Base-by-base conservation (phyloP, 2,113 vertebrate genomes). In the Pomatorhinus ruficollis region DNA sequence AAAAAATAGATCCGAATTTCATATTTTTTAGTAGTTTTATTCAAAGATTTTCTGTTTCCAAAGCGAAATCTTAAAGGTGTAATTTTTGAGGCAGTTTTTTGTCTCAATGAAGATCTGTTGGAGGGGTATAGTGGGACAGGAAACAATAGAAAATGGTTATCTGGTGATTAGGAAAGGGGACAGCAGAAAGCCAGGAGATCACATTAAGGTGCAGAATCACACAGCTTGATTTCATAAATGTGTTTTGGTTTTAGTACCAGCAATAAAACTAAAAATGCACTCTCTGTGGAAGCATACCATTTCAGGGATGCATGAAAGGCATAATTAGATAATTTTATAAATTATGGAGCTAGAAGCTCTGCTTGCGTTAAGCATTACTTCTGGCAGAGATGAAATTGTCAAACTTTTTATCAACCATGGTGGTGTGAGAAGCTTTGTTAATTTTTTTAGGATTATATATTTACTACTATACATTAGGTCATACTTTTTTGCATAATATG, bases 231-330 rank as follows among this genome's bases (percentile, higher is more conserved):
- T 93, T 77, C 45, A 66, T 90, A 88, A 80, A 91, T 49, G 65
- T 79, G 19, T 82, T 87, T 87, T 52, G 57, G n/a, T 92, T 96
- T 96, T 91, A 89, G n/a, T 89, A 45, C 54, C 61, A 87, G 74
- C 66, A 94, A 3, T 92, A 89, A 85, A 96, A 85, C 47, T 76
- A 39, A 87, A 96, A 92, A 72, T 84, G 68, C 47, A 72, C 64
- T 90, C 53, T 76, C 56, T 94, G 20, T 77, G 35, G 59, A 86
- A 75, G 66, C 66, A 63, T 83, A 69, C 33, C 23, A 49, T 97
- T 95, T 91, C 87, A 94, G 90, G 83, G 77, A 79, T 95, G 70
- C 95, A 90, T 89, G 85, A 95, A 94, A 93, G 50, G 64, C 89
- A 23, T 93, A 85, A 92, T 96, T 71, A 61, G 44, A 63, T 87